A percentile compares a stretch with the other conserved stretches of the same genome.
Evolutionary conservation across 2,888 invertebrate species (phyloP).

Genomic region (Nemapogon koenigi): DNA sequence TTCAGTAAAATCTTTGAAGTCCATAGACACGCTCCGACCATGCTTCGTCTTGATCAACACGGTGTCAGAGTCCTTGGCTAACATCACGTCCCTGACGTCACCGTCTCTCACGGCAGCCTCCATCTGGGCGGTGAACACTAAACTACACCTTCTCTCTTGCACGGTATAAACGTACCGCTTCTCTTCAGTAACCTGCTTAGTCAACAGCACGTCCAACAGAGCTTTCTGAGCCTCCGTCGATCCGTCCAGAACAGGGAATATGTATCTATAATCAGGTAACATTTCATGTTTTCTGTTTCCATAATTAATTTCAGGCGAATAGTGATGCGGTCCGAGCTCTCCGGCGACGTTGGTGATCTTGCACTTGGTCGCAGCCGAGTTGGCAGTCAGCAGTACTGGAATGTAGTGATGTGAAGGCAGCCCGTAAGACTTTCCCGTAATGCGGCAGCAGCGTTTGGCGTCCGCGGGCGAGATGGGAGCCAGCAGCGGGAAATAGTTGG

Average conservation of each 20-base stretch:
- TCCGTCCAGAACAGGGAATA: slow-evolving; percentile 75
- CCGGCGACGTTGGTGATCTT: slow-evolving; percentile 70
- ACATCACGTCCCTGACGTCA: slow-evolving; percentile 77
- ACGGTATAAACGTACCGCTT: slow-evolving; percentile 78
- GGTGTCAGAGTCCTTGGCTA: slow-evolving; percentile 78
- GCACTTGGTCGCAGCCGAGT: slow-evolving; percentile 61
- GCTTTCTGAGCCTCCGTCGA: slow-evolving; percentile 70
- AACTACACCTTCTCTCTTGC: slow-evolving; percentile 74
- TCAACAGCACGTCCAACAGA: slow-evolving; percentile 67
- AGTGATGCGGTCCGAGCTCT: slow-evolving; percentile 68
- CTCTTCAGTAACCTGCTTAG: slow-evolving; percentile 63
- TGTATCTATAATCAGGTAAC: slow-evolving; percentile 74
- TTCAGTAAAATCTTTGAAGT: slow-evolving; percentile 66
- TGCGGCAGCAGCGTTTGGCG: slow-evolving; percentile 78
- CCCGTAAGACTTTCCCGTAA: slow-evolving; percentile 79
- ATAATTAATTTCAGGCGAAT: slow-evolving; percentile 64
- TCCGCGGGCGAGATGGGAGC: slow-evolving; percentile 85
- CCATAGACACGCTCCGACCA: slow-evolving; percentile 77
- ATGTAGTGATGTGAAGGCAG: slow-evolving; percentile 80
- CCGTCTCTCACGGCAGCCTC: slow-evolving; percentile 80
- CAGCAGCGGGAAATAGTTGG: slow-evolving; percentile 81
- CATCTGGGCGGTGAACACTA: slow-evolving; percentile 75
- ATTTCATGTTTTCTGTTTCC: slow-evolving; percentile 73
- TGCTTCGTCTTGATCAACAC: slow-evolving; percentile 75
- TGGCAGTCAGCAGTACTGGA: slow-evolving; percentile 70